Percentiles rank a stretch among this genome's conserved stretches.
Conservation (phyloP, 2,797 vertebrate species). For the Phylloscopus collybita region DNA sequence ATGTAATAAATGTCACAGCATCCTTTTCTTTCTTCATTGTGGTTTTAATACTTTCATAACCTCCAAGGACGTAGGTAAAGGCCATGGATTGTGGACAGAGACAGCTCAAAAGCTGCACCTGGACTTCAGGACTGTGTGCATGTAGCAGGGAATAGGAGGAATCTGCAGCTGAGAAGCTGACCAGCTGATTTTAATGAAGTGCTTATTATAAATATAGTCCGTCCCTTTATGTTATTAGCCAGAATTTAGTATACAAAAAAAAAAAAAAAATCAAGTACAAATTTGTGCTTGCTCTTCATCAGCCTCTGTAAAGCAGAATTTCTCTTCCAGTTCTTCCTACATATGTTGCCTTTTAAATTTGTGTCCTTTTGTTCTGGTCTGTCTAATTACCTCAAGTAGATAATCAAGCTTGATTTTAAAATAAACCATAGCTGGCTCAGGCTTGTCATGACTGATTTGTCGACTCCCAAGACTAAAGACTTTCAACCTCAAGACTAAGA, state of each 20-base stretch:
- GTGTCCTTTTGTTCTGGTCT: constrained; percentile 50
- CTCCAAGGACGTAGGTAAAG: neutral
- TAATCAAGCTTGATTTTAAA: constrained; percentile 59
- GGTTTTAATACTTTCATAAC: neutral
- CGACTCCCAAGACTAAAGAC: neutral
- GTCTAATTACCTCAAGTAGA: constrained; percentile 40
- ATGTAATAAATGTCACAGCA: neutral
- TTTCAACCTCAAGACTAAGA: constrained; percentile 34
- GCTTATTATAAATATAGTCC: neutral
- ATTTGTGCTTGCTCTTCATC: neutral
- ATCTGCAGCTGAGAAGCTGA: neutral
- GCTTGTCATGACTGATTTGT: constrained; percentile 52
- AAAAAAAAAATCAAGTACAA: neutral
- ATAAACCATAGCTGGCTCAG: constrained; percentile 3
- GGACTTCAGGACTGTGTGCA: neutral
- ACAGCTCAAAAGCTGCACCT: neutral
- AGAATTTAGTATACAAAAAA: neutral
- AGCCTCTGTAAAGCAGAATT: neutral
- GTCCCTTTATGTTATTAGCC: neutral
- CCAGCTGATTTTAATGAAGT: neutral
- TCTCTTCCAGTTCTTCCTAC: neutral
- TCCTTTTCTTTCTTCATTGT: neutral
- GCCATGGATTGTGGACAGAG: neutral
- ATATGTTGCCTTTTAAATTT: constrained; percentile 40
- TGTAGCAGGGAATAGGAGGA: neutral